Conservation (phyloP, 1,140 invertebrate genomes). For the Drosophila insularis region DNA sequence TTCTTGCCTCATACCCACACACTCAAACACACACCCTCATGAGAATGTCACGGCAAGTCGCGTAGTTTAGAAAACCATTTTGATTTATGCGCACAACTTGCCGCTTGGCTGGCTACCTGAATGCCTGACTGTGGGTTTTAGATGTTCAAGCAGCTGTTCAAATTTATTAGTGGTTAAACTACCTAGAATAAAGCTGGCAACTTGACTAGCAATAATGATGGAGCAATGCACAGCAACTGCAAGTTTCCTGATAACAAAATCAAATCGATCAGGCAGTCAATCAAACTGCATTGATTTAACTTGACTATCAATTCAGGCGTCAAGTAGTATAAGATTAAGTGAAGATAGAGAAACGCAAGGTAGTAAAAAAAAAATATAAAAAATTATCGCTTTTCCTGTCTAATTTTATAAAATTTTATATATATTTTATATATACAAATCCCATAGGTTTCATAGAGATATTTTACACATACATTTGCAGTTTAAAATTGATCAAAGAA, state of each 20-base stretch:
- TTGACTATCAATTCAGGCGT: background rate
- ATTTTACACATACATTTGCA: too few species aligned
- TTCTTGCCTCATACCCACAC: background rate
- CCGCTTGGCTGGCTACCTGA: background rate
- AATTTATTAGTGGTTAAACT: conserved; percentile 51
- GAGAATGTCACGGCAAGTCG: conserved; percentile 12
- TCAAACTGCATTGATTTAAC: conserved; percentile 34
- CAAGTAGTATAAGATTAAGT: too few species aligned
- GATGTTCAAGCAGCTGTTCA: conserved; percentile 50
- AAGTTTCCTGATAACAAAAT: conserved; percentile 50
- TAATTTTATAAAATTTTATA: too few species aligned
- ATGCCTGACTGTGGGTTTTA: background rate
- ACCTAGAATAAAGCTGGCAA: conserved; percentile 33
- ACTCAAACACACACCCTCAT: background rate
- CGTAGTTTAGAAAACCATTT: conserved; percentile 53
- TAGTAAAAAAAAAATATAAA: too few species aligned
- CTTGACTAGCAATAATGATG: conserved; percentile 25
- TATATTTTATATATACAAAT: too few species aligned
- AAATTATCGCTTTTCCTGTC: too few species aligned
- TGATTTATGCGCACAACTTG: conserved; percentile 60
- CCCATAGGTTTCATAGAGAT: too few species aligned
- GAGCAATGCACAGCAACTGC: conserved; percentile 21
- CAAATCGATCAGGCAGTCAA: conserved; percentile 45
- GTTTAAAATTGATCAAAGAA: too few species aligned
- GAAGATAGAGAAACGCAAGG: too few species aligned